Conservation (phyloP, 1,140 invertebrate genomes). For the Drosophila burlai region DNA sequence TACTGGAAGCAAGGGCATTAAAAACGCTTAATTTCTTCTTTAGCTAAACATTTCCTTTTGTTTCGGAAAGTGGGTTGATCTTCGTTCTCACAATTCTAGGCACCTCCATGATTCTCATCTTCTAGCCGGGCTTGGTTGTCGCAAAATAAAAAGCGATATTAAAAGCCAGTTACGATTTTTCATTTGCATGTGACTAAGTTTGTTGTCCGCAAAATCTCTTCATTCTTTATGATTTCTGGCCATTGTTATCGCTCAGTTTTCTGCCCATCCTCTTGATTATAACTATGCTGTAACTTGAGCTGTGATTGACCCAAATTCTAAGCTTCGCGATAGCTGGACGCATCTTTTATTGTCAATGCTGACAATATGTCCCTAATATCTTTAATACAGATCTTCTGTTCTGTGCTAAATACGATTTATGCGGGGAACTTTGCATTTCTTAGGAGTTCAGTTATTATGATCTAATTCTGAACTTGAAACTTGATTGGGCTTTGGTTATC, state of each 20-base stretch:
- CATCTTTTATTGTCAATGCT: constrained; percentile 42
- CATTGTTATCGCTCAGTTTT: constrained; percentile 52
- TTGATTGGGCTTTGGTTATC: constrained; percentile 23
- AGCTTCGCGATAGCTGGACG: constrained; percentile 29
- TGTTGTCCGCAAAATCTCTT: constrained; percentile 40
- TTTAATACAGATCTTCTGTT: constrained; percentile 28
- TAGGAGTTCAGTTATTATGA: constrained; percentile 51
- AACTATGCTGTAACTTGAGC: constrained; percentile 45
- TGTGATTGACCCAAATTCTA: constrained; percentile 45
- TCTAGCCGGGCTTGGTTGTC: constrained; percentile 52
- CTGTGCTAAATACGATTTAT: constrained; percentile 65
- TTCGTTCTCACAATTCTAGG: constrained; percentile 62
- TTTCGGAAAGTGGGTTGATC: constrained; percentile 54
- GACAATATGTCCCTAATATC: constrained; percentile 30
- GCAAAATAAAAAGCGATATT: constrained; percentile 41
- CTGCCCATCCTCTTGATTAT: constrained; percentile 10
- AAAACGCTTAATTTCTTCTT: background rate
- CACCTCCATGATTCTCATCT: constrained; percentile 38
- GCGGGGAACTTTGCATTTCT: constrained; percentile 17
- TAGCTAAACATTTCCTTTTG: constrained; percentile 40
- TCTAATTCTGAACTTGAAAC: constrained; percentile 48
- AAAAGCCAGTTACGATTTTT: constrained; percentile 67
- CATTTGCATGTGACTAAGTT: constrained; percentile 64
- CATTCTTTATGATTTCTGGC: constrained; percentile 28
- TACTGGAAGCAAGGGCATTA: constrained; percentile 22